These are phyloP conservation scores for Mus spretus DNA, from an alignment of 2,797 vertebrate genomes.

Conservation along the genomic window DNA sequence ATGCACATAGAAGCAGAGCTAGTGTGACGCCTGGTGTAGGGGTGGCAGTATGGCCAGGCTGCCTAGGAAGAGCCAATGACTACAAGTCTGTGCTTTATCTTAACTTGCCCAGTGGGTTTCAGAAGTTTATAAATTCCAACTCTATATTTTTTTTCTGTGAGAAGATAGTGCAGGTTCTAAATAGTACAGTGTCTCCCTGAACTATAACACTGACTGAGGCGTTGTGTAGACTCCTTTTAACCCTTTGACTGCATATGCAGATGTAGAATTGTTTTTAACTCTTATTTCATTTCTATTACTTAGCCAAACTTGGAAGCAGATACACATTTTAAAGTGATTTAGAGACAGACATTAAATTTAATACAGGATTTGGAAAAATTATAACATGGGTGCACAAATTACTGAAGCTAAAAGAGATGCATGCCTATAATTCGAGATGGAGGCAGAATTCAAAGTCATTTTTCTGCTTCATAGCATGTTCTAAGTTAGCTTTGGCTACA, in stretches of 20 bases:
- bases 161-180: not conserved
- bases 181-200: not conserved
- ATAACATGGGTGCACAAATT: not conserved
- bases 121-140: constrained; percentile 53
- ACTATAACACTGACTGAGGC: constrained; percentile 13
- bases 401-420: not conserved
- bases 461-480: not conserved
- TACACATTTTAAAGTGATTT: constrained; percentile 20
- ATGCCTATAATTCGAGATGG: not conserved
- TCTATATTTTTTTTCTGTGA: not conserved
- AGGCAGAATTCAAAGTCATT: not conserved
- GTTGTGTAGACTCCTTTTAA: not conserved
- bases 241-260: not conserved
- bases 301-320: not conserved
- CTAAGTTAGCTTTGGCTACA: not conserved
- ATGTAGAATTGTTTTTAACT: not conserved
- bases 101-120: constrained; percentile 27
- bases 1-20: not conserved
- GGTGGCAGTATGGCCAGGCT: not conserved
- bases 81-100: not conserved
- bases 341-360: not conserved
- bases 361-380: constrained; percentile 35
- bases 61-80: not conserved
- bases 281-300: constrained; percentile 22
- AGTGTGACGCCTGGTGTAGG: not conserved